These are phyloP conservation scores for Dolomedes plantarius DNA, from an alignment of 2,888 invertebrate species.

Conservation along the genomic window DNA sequence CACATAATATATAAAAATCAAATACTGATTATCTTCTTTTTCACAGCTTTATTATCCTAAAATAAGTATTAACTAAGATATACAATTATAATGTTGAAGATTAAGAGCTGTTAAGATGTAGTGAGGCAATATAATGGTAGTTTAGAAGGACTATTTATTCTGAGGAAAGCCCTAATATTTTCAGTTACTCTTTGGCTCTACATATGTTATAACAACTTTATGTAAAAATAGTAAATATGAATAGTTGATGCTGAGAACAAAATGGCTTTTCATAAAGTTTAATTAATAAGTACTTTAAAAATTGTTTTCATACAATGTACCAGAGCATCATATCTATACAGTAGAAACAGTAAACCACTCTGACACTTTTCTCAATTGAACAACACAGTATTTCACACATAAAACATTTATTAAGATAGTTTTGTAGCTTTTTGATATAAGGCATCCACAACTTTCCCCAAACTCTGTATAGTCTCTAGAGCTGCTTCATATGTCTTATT, in stretches of 20 bases:
- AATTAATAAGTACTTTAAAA: constrained; percentile 9
- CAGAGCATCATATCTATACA: constrained; percentile 16
- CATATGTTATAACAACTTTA: background rate
- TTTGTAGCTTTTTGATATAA: constrained; percentile 99
- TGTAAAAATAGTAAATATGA: background rate
- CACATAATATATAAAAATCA: too few relatives aligned
- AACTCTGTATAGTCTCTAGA: constrained; percentile 97
- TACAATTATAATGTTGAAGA: too few relatives aligned
- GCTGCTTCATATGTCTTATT: constrained; percentile 99
- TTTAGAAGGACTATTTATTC: too few relatives aligned
- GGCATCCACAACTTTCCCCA: constrained; percentile 99
- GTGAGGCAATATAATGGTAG: too few relatives aligned
- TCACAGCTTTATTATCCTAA: too few relatives aligned
- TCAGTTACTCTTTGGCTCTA: too few relatives aligned
- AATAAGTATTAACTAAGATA: too few relatives aligned
- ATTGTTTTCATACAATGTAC: background rate
- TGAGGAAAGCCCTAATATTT: too few relatives aligned
- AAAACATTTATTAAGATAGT: constrained; percentile 83
- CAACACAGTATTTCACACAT: background rate
- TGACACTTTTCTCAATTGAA: constrained; percentile 6
- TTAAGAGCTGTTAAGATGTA: too few relatives aligned
- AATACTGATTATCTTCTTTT: too few relatives aligned
- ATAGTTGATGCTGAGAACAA: background rate
- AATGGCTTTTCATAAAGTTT: background rate
- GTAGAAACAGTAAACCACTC: constrained; percentile 8